Evolutionary conservation across 2,888 invertebrate genomes (phyloP).

Genomic region (Napeogenes sylphis): DNA sequence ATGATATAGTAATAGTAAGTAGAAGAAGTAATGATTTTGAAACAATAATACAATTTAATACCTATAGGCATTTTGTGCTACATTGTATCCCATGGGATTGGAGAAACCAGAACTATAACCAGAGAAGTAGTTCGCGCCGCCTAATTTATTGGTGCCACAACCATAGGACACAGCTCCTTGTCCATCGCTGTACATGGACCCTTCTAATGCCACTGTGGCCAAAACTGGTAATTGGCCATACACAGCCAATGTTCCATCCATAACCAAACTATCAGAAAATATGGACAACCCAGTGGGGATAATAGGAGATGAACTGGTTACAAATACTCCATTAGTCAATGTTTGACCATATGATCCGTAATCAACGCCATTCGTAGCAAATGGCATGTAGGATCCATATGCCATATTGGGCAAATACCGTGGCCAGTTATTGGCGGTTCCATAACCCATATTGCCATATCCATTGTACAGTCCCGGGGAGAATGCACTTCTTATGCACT

Average conservation of each 20-base stretch:
- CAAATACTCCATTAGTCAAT: not conserved
- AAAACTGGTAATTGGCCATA: conserved; percentile 5
- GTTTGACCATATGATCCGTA: not conserved
- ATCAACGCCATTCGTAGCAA: not conserved
- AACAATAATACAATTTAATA: too few relatives aligned
- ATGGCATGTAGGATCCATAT: not conserved
- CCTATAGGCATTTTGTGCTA: not conserved
- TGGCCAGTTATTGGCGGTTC: not conserved
- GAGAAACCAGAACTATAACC: not conserved
- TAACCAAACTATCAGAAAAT: not conserved
- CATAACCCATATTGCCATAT: conserved; percentile 1
- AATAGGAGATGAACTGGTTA: not conserved
- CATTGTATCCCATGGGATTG: not conserved
- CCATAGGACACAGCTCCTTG: conserved; percentile 1
- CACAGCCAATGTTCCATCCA: not conserved
- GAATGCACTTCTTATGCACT: conserved; percentile 2
- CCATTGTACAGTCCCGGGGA: not conserved
- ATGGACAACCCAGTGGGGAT: not conserved
- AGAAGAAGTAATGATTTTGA: not conserved
- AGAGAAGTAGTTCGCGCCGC: not conserved
- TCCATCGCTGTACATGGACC: not conserved
- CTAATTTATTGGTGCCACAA: not conserved
- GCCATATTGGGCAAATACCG: not conserved
- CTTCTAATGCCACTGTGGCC: conserved; percentile 4
- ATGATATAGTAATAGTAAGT: not conserved